These are phyloP conservation scores for Sebastes minor DNA, from an alignment of 2,797 vertebrate species.

Conservation along the genomic window DNA sequence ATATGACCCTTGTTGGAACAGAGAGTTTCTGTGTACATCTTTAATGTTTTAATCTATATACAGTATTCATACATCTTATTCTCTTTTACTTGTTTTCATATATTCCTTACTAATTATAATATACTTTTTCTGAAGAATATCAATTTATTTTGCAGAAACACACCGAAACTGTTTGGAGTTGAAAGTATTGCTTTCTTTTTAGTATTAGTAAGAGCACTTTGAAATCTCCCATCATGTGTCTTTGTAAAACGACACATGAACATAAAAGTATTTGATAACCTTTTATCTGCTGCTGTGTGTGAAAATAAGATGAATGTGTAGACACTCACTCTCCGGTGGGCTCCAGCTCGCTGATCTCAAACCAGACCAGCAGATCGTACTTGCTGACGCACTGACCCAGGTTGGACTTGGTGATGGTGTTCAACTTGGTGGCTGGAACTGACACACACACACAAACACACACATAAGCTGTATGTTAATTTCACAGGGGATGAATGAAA, in stretches of 20 bases:
- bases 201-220: not conserved
- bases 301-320: not conserved
- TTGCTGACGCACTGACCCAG: slow-evolving; percentile 97
- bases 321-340: slow-evolving; percentile 98
- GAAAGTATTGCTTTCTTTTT: not conserved
- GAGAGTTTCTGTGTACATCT: not conserved
- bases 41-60: not conserved
- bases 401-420: slow-evolving; percentile 94
- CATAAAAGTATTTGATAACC: not conserved
- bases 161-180: not conserved
- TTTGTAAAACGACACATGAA: not conserved
- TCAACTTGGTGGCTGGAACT: slow-evolving; percentile 97
- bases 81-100: not conserved
- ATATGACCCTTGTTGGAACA: not conserved
- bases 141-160: not conserved
- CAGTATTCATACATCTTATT: not conserved
- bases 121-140: not conserved
- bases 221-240: not conserved
- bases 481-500: not conserved
- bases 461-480: not conserved
- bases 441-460: not conserved
- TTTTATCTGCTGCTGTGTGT: not conserved
- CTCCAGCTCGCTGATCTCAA: slow-evolving; percentile 99
- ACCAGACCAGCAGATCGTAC: slow-evolving; percentile 98
- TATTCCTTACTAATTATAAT: not conserved